Evolutionary conservation across 1,140 invertebrate species (phyloP).

Genomic region (Drosophila pseudoananassae): DNA sequence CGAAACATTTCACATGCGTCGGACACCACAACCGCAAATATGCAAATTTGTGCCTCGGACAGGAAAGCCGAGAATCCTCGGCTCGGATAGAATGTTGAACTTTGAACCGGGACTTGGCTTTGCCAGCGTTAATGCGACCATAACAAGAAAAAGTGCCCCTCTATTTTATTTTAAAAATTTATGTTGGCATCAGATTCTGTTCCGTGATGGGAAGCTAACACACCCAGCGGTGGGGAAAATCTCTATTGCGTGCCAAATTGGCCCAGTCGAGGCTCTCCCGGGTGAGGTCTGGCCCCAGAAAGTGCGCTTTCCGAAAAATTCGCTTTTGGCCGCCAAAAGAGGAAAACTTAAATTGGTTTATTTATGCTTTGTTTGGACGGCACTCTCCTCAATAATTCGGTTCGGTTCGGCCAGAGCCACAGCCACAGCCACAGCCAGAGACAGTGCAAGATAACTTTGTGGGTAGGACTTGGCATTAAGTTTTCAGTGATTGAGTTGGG

Average conservation of each 20-base stretch:
- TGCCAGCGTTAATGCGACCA: slow-evolving; percentile 53
- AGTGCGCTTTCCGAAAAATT: slow-evolving; percentile 6
- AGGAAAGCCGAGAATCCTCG: slow-evolving; percentile 56
- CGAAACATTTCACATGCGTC: slow-evolving; percentile 60
- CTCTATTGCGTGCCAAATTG: slow-evolving; percentile 53
- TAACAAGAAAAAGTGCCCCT: slow-evolving; percentile 5
- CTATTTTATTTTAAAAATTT: slow-evolving; percentile 19
- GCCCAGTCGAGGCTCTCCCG: slow-evolving; percentile 14
- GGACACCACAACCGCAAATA: slow-evolving; percentile 73
- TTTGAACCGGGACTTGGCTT: slow-evolving; percentile 59
- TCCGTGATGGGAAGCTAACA: slow-evolving; percentile 22
- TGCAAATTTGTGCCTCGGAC: slow-evolving; percentile 70
- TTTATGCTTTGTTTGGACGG: slow-evolving; percentile 75
- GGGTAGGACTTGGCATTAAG: slow-evolving; percentile 51
- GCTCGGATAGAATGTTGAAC: slow-evolving; percentile 66
- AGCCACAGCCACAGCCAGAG: not conserved
- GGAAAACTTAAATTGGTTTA: slow-evolving; percentile 78
- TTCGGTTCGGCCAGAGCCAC: not conserved
- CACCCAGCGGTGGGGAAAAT: slow-evolving; percentile 14
- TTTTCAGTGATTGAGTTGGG: slow-evolving; percentile 72
- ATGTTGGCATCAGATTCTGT: slow-evolving; percentile 13
- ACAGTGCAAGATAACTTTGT: slow-evolving; percentile 63
- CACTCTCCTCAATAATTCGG: slow-evolving; percentile 56
- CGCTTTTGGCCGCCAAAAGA: slow-evolving; percentile 33
- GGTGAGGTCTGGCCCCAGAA: slow-evolving; percentile 5